Base-by-base conservation (phyloP, 1,140 invertebrate genomes). In the Cydia pomonella region DNA sequence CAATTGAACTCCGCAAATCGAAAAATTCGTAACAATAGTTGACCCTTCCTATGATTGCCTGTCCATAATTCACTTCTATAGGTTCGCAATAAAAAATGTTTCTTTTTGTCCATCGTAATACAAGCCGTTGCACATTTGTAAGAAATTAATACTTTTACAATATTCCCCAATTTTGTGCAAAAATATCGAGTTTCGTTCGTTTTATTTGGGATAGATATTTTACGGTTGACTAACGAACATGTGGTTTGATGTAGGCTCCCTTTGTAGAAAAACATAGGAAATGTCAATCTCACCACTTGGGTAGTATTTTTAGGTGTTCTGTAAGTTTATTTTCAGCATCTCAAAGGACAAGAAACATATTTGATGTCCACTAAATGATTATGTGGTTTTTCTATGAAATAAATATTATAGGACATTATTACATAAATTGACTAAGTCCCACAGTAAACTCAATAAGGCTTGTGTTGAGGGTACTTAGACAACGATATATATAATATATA, bases 71-170 rank as follows among this genome's bases (percentile, higher is more conserved):
- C 82, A 83, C 80, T 75, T 63, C 80, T 85, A 84, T 79, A 80
- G 47, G 75, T 77, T 81, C 75, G 75, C 80, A 79, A 86, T 83
- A 84, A 87, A 86, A 78, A 77, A 80, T 77, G 75, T 76, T 82
- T 81, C 83, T 83, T 81, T 79, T 80, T 77, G 84, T 77, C 27
- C 62, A 25, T 82, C 64, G 88, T 88, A 91, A 92, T 77, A 77
- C 73, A 87, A 87, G 90, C 89, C 89, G 77, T 85, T 81, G 78
- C 75, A 82, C 88, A 92, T 87, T 86, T 85, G 79, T 80, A 87
- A 90, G 86, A 88, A 90, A 90, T 89, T 88, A 88, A 90, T 77
- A 80, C 76, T 85, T 89, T 85, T 85, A 89, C 86, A 87, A 86
- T 88, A 91, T 90, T 88, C 86, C 83, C 83, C 80, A 83, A 87